Evolutionary conservation across 2,888 invertebrate genomes (phyloP).

Genomic region (Unio pictorum): DNA sequence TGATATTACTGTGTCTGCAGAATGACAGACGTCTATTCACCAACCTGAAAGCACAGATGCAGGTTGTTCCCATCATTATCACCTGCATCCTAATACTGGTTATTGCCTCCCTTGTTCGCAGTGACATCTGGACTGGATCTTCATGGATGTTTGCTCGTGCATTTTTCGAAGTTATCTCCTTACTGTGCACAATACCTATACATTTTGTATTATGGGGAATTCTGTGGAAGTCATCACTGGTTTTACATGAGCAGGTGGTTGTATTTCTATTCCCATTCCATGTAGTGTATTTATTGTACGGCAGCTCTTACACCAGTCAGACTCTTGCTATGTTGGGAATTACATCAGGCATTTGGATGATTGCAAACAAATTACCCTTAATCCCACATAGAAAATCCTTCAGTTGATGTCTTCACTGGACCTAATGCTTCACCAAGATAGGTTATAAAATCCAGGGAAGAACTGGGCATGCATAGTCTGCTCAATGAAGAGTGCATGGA

Average conservation of each 20-base stretch:
- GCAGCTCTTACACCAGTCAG: constrained; percentile 54
- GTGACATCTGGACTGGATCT: constrained; percentile 42
- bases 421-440: no score
- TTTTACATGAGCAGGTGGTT: constrained; percentile 52
- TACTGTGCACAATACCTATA: constrained; percentile 43
- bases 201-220: constrained; percentile 54
- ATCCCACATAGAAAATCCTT: constrained; percentile 20
- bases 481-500: no score
- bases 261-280: constrained; percentile 58
- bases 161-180: constrained; percentile 46
- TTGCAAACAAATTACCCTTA: constrained; percentile 51
- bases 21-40: constrained; percentile 49
- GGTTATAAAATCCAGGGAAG: no score
- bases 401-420: neutral
- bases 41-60: constrained; percentile 49
- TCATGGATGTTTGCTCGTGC: constrained; percentile 42
- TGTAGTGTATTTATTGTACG: constrained; percentile 46
- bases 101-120: constrained; percentile 41
- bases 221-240: constrained; percentile 48
- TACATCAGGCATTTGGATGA: constrained; percentile 56
- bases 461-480: no score
- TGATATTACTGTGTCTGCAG: constrained; percentile 58
- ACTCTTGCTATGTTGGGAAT: constrained; percentile 43
- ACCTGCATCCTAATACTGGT: constrained; percentile 43
- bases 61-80: constrained; percentile 54